These are phyloP conservation scores for Neuroterus valhalla DNA, from an alignment of 1,140 invertebrate species.

Conservation along the genomic window DNA sequence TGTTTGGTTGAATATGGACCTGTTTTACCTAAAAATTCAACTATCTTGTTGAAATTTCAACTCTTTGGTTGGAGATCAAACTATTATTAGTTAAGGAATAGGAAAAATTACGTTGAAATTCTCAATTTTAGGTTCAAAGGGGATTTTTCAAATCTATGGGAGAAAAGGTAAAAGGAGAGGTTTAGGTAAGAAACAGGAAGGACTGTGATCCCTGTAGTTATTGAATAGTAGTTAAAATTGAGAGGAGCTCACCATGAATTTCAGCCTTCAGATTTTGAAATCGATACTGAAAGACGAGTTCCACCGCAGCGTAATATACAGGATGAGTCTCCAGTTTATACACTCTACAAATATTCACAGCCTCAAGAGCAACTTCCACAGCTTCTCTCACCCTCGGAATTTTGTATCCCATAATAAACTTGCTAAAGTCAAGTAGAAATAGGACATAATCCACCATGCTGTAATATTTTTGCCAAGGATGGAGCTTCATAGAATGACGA, in stretches of 20 bases:
- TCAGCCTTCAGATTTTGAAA: neutral
- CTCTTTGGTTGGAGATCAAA: too few species aligned
- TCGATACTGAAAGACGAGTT: conserved; percentile 24
- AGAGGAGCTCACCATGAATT: neutral
- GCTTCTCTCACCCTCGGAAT: conserved; percentile 32
- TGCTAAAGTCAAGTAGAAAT: conserved; percentile 58
- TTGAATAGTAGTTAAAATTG: conserved; percentile 20
- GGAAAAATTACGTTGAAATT: too few species aligned
- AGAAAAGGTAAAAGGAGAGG: too few species aligned
- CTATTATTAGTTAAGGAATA: too few species aligned
- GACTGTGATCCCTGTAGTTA: too few species aligned
- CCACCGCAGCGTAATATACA: conserved; percentile 46
- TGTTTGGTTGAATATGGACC: too few species aligned
- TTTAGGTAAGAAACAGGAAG: too few species aligned
- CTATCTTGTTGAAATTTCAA: too few species aligned
- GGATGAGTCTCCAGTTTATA: conserved; percentile 58
- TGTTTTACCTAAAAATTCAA: too few species aligned
- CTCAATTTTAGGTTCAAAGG: too few species aligned
- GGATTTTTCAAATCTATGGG: too few species aligned
- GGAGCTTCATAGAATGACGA: neutral
- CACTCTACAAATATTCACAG: conserved; percentile 47
- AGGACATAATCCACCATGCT: conserved; percentile 54
- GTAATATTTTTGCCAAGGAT: conserved; percentile 46
- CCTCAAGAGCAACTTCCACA: conserved; percentile 41
- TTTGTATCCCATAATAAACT: conserved; percentile 48